phyloP scores from a whole-genome alignment of 2,888 invertebrate genomes.

The Drosophila monieri region DNA sequence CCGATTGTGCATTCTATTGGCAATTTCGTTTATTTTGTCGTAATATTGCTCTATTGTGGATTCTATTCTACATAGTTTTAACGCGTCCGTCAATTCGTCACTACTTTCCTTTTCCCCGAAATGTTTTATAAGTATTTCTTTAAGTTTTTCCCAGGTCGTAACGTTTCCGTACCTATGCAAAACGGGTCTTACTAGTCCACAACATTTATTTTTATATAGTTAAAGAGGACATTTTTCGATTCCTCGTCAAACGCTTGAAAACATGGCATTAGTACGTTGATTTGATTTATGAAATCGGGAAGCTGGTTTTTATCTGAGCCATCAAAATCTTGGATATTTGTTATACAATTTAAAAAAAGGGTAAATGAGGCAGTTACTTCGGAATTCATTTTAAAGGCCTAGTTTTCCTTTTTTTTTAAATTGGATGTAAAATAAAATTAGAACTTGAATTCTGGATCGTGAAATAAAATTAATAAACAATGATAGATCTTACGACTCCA shows the following conservation, averaged over 20 bases:
- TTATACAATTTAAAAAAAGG: no score
- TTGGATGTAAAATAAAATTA: neutral
- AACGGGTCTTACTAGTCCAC: conserved; percentile 7
- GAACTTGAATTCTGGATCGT: neutral
- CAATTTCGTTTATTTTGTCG: conserved; percentile 22
- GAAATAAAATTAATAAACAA: neutral
- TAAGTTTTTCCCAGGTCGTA: neutral
- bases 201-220: conserved; percentile 8
- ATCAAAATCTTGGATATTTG: conserved; percentile 3
- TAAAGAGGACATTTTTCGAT: conserved; percentile 3
- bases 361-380: no score
- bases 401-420: conserved; percentile 2
- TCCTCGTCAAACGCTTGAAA: conserved; percentile 1
- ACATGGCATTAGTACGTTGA: neutral
- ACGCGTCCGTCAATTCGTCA: conserved; percentile 4
- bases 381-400: no score
- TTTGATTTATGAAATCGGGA: conserved; percentile 4
- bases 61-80: conserved; percentile 25
- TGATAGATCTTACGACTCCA: neutral
- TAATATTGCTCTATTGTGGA: conserved; percentile 28
- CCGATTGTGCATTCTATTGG: neutral
- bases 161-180: conserved; percentile 10
- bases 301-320: conserved; percentile 12
- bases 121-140: conserved; percentile 12
- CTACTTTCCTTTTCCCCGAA: conserved; percentile 17